Base-by-base conservation (phyloP, 2,888 invertebrate genomes). In the Andrena marginata region DNA sequence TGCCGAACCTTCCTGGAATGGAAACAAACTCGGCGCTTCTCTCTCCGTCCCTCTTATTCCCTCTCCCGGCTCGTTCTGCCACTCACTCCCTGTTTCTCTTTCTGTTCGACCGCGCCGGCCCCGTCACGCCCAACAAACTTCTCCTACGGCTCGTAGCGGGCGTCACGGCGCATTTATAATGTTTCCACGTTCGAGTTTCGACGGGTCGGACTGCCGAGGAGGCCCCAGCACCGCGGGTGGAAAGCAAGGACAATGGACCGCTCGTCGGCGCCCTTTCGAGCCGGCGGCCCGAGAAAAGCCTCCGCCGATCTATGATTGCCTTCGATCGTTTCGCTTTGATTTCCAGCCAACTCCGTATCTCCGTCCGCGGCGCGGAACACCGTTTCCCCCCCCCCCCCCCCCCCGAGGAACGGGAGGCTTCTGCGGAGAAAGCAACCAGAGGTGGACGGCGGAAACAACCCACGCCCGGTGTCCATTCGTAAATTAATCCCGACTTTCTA, bases 151-250 rank as follows among this genome's bases (percentile, higher is more conserved):
- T 86, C 90, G 80, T 88, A 86, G 81, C 86, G 88, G 89, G 89
- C 92, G 93, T 93, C 93, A 93, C 91, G 93, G 90, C 91, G 91
- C 93, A 93, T 93, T 93, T 93, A 92, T 93, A 92, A 93, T 93
- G 92, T 93, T 93, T 93, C 92, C 92, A 92, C 92, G 93, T 93
- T 92, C 89, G 90, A 91, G 90, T 91, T 90, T 90, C 91, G 90
- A 89, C 87, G 89, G 91, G 88, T 89, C 84, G 56, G 62, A 73
- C 85, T 87, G 77, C 71, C 65, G 85, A 87, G 81, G 85, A 75
- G 83, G 87, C 82, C 76, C 23, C 78, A 65, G 72, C 77, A 69
- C 83, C 80, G 86, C 84, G 79, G 87, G 77, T 83, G 80, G 80
- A 82, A 77, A 71, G 80, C 77, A 80, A 81, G 89, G 84, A 85